These are phyloP conservation scores for Sphyrna mokarran DNA, from an alignment of 2,113 vertebrate species.

Conservation along the genomic window DNA sequence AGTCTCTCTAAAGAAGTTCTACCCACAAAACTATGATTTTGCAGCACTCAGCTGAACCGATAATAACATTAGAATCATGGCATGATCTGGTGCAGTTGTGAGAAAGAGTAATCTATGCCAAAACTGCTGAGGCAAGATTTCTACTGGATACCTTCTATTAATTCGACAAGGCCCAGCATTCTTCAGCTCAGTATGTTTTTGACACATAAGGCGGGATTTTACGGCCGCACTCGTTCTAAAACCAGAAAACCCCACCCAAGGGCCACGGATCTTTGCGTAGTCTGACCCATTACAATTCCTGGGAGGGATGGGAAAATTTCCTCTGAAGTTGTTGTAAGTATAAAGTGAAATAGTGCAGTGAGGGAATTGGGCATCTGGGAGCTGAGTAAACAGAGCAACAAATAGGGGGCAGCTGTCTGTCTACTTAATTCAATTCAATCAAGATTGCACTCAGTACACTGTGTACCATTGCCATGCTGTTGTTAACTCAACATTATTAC, in stretches of 20 bases:
- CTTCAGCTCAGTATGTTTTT: neutral
- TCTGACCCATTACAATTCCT: no score
- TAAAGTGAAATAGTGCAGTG: neutral
- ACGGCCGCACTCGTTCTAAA: no score
- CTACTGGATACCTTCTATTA: neutral
- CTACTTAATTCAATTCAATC: no score
- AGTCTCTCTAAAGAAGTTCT: neutral
- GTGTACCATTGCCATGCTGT: no score
- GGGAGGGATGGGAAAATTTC: no score
- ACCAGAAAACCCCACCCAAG: no score
- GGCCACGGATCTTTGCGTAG: no score
- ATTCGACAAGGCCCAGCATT: neutral
- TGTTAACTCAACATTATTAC: no score
- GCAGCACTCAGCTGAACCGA: neutral
- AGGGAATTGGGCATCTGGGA: neutral
- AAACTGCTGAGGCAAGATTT: neutral
- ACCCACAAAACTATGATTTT: neutral
- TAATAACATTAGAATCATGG: neutral
- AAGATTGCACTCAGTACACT: no score
- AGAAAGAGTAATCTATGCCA: neutral
- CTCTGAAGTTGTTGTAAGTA: neutral
- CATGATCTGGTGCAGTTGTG: neutral
- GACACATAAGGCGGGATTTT: neutral
- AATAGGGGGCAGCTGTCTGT: no score
- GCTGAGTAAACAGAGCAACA: no score